These are phyloP conservation scores for Thereuonema tuberculata DNA, from an alignment of 1,140 invertebrate species.

Conservation along the genomic window DNA sequence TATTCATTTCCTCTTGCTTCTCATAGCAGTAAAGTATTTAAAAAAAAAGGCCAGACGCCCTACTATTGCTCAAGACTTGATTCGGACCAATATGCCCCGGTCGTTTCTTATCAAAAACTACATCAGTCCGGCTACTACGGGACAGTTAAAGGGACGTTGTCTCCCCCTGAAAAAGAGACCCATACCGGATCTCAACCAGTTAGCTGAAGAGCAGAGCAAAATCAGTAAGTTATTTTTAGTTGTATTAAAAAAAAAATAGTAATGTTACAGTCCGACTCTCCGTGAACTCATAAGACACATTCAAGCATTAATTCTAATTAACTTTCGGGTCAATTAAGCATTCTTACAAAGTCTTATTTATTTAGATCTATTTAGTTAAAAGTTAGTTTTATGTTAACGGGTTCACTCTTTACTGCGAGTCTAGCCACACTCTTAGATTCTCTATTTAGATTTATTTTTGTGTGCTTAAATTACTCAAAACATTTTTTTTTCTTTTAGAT, in stretches of 20 bases:
- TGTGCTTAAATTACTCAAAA: neutral
- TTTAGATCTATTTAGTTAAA: no score
- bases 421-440: neutral
- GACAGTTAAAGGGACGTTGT: no score
- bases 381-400: no score
- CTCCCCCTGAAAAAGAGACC: slow-evolving; percentile 80
- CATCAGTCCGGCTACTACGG: no score
- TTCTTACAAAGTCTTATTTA: no score
- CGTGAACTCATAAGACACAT: neutral
- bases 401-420: no score
- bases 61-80: neutral
- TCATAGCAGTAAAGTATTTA: neutral
- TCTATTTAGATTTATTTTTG: no score
- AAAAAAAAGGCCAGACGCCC: no score
- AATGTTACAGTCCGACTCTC: neutral
- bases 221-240: no score
- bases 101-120: slow-evolving; percentile 52
- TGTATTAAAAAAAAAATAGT: no score
- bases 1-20: no score
- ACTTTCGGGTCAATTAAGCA: neutral
- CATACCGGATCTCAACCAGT: slow-evolving; percentile 42
- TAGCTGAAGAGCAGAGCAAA: neutral
- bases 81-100: slow-evolving; percentile 29
- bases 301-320: neutral
- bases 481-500: no score